Base-by-base conservation (phyloP, 2,888 invertebrate species). In the Teleogryllus oceanicus region DNA sequence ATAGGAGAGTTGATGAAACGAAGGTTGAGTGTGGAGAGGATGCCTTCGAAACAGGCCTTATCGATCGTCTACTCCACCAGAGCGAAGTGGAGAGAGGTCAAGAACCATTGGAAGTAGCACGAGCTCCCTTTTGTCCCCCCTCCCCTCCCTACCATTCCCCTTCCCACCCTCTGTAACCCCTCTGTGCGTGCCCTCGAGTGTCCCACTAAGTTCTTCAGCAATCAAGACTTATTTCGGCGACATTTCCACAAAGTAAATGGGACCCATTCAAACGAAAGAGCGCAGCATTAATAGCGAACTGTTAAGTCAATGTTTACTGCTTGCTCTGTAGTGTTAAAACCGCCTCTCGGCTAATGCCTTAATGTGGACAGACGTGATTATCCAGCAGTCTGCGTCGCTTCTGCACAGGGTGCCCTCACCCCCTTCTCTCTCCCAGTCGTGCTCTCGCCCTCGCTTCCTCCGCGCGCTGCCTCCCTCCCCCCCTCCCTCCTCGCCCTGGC, bases 301-400 rank as follows among this genome's bases (percentile, higher is more conserved):
- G 62, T 62, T 62, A 62, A 62, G 62, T 62, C 62, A 62, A 62
- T 62, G 62, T 62, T 62, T 62, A 62, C 62, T 62, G 62, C 62
- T 62, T 62, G 62, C 62, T 62, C 62, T 62, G 62, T 62, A 62
- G 62, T 62, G 62, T 62, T 62, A 62, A n/a, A 62, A 62, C 62
- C 62, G 13, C n/a, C 62, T n/a, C 62, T 62, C n/a, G 13, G 62
- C 62, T 62, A 62, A 62, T 62, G 62, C 62, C 62, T 62, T 62
- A 62, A 16, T 62, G 62, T 62, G n/a, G 62, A 62, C 62, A 62
- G 62, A 62, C n/a, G 62, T 62, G 62, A 62, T 62, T 62, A 62
- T 16, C 62, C n/a, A 62, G 62, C n/a, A 62, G 62, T 62, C 62
- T 62, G 62, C 37, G 62, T 62, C 37, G 37, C 37, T 37, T 37